phyloP scores from a whole-genome alignment of 2,888 invertebrate genomes.

The Sympetrum striolatum region DNA sequence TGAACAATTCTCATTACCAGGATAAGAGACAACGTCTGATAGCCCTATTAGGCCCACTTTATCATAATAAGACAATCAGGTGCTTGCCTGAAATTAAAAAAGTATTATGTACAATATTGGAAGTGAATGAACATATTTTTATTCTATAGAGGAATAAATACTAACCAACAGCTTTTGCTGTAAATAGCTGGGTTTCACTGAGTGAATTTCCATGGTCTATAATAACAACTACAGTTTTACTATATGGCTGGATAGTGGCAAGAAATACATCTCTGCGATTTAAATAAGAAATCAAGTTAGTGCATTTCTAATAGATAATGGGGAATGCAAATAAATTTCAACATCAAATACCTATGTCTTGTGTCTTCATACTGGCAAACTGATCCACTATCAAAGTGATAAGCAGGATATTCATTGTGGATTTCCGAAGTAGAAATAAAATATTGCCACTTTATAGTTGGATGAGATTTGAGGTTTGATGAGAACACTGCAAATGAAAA shows the following conservation, averaged over 20 bases:
- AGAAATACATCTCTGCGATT: slow-evolving; percentile 57
- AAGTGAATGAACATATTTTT: too few species aligned
- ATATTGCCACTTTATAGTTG: slow-evolving; percentile 63
- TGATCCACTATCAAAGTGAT: slow-evolving; percentile 48
- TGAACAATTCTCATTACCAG: slow-evolving; percentile 60
- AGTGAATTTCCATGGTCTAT: slow-evolving; percentile 76
- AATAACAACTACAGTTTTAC: slow-evolving; percentile 75
- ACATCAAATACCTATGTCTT: slow-evolving; percentile 41
- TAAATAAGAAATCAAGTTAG: background rate
- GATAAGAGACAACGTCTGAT: slow-evolving; percentile 59
- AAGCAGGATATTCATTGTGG: slow-evolving; percentile 62
- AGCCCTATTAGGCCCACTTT: slow-evolving; percentile 62
- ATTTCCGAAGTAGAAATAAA: slow-evolving; percentile 61
- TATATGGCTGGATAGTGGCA: slow-evolving; percentile 58
- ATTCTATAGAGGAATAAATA: background rate
- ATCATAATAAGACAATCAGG: slow-evolving; percentile 63
- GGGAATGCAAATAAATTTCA: background rate
- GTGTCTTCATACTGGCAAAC: slow-evolving; percentile 45
- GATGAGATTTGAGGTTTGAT: slow-evolving; percentile 57
- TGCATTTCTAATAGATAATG: background rate
- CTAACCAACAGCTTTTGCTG: slow-evolving; percentile 66
- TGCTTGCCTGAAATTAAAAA: slow-evolving; percentile 58
- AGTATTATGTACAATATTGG: background rate
- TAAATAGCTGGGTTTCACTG: slow-evolving; percentile 64
- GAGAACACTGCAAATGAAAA: slow-evolving; percentile 57